Conservation (phyloP, 2,888 invertebrate genomes). For the Ophion ventricosus region DNA sequence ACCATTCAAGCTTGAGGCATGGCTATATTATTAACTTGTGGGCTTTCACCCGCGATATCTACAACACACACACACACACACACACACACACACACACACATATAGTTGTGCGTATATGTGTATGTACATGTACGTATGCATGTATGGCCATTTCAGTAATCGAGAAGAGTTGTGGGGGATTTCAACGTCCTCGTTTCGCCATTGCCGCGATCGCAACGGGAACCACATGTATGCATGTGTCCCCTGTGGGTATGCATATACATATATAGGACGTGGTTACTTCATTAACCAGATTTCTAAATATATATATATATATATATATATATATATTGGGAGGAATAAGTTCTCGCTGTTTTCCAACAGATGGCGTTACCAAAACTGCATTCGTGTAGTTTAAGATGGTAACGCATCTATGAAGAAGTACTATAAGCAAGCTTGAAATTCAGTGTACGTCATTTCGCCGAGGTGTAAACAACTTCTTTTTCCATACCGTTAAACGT, state of each 20-base stretch:
- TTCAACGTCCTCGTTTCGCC: slow-evolving; percentile 37
- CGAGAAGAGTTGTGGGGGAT: slow-evolving; percentile 27
- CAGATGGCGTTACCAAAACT: too few species aligned
- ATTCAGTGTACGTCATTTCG: too few species aligned
- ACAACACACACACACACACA: background rate
- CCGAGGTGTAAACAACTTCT: too few species aligned
- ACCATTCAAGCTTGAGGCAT: slow-evolving; percentile 35
- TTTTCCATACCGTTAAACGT: too few species aligned
- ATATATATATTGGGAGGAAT: too few species aligned
- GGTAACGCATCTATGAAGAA: too few species aligned
- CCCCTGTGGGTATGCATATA: background rate
- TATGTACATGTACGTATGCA: background rate
- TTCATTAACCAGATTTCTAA: slow-evolving; percentile 41
- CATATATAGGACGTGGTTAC: background rate
- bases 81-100: background rate
- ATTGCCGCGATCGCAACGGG: background rate
- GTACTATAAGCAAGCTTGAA: too few species aligned
- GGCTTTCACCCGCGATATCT: slow-evolving; percentile 55
- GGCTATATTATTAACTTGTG: slow-evolving; percentile 8
- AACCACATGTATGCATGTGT: background rate
- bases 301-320: background rate
- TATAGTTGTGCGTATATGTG: background rate
- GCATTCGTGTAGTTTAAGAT: too few species aligned
- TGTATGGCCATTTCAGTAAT: slow-evolving; percentile 26
- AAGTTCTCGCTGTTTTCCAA: too few species aligned